Conservation (phyloP, 2,797 vertebrate species). For the Gephyroberyx darwinii region DNA sequence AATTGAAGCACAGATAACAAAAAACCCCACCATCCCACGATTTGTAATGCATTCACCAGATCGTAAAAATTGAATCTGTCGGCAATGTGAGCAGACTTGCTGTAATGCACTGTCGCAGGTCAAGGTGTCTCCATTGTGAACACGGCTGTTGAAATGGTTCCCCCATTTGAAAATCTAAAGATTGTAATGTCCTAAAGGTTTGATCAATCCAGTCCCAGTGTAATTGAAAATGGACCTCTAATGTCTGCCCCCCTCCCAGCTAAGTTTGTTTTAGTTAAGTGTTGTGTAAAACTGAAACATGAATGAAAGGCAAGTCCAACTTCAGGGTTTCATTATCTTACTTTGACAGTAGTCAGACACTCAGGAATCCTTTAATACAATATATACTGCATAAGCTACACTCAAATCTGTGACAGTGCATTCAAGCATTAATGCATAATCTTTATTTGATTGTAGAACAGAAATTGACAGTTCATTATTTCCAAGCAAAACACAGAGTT, state of each 20-base stretch:
- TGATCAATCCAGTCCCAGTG: slow-evolving; percentile 30
- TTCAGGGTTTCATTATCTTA: slow-evolving; percentile 70
- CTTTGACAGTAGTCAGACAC: slow-evolving; percentile 74
- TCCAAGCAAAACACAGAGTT: slow-evolving; percentile 52
- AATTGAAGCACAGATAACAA: slow-evolving; percentile 67
- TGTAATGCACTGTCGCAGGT: slow-evolving; percentile 69
- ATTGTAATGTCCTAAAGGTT: slow-evolving; percentile 26
- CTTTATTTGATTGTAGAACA: slow-evolving; percentile 67
- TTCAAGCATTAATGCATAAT: slow-evolving; percentile 65
- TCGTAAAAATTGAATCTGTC: slow-evolving; percentile 14
- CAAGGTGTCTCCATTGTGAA: slow-evolving; percentile 39
- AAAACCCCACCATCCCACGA: slow-evolving; percentile 34
- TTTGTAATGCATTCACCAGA: slow-evolving; percentile 21
- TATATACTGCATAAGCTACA: slow-evolving; percentile 59
- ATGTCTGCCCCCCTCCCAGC: slow-evolving; percentile 2
- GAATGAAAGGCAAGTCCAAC: slow-evolving; percentile 57
- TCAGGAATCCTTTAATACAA: slow-evolving; percentile 80
- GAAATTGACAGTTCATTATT: slow-evolving; percentile 55
- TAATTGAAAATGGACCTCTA: slow-evolving; percentile 15
- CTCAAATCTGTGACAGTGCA: slow-evolving; percentile 76
- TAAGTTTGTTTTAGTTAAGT: slow-evolving; percentile 6
- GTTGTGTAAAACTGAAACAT: slow-evolving; percentile 12
- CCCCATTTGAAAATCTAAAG: slow-evolving; percentile 36
- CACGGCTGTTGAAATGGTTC: slow-evolving; percentile 54
- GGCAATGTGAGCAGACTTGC: slow-evolving; percentile 29